Evolutionary conservation across 2,113 vertebrate genomes (phyloP), one percentile per base, ranked within the genome.

Genomic region (Struthidea cinerea): DNA sequence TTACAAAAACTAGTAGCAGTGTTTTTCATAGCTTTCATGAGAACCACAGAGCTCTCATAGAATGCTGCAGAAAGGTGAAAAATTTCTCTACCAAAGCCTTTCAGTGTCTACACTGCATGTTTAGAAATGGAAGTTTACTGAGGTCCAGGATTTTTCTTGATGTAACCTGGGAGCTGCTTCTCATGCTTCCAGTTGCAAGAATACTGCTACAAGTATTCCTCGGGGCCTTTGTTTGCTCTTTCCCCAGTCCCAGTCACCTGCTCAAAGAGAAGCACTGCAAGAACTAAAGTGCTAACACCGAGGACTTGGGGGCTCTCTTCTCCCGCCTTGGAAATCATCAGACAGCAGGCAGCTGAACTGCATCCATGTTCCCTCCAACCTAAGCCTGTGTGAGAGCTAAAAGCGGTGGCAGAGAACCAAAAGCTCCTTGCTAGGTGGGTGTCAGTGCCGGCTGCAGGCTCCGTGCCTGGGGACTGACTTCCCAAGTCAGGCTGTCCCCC

Each of bases 381-480:
- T 52, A 15, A 41, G 30, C 22, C 19, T 22, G 47, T 52, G 37
- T 1, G 7, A 52, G n/a, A 42, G 39, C 37, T 73, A 13, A 27
- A 37, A 52, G n/a, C 0, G 0, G 26, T 39, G 26, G 9, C 47
- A 61, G 23, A 46, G 60, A 33, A 50, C 67, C 2, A 55, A 80
- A 69, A 60, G 16, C 33, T 84, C 46, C 41, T 80, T 11, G 0
- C 41, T 33, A 9, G 63, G 15, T 16, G 7, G 15, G 41, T 67
- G 68, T 56, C 39, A 46, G 22, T 3, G 13, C 60, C 0, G 0
- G 60, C 39, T 75, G 56, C 52, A 27, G 55, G 60, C 50, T 92
- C 65, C 0, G 0, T 59, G 60, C 8, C 49, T 8, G 5, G 39
- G 71, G 11, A 33, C 20, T 27, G 39, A 27, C 21, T 39, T 49